Base-by-base conservation (phyloP, 2,888 invertebrate genomes). In the Chrysolina oricalcia region DNA sequence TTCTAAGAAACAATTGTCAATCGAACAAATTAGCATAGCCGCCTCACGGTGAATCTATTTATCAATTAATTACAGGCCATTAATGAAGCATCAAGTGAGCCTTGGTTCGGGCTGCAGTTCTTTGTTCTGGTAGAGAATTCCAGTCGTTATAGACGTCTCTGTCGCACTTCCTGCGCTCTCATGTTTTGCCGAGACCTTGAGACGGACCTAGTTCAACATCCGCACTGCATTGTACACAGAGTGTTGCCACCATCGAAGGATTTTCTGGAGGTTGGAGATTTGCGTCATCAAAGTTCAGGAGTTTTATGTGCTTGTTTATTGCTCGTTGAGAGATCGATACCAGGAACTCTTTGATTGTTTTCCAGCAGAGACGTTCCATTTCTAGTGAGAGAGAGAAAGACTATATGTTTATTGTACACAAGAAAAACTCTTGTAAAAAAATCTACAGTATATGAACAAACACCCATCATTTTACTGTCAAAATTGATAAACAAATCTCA, bases 141-240 rank as follows among this genome's bases (percentile, higher is more conserved):
- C 75, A 74, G 72, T 70, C 74, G 62, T 13, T n/a, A 63, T 71
- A 23, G 74, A 70, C 72, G 79, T 84, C 84, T 84, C 83, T 83
- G 83, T 85, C 84, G 80, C 80, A 80, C 85, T 85, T 85, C 85
- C 86, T 85, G 85, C 84, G 27, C 82, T 83, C 84, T 84, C 85
- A 83, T 84, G 84, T 78, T 81, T 79, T 73, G 81, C 70, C 78
- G 82, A 87, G 88, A 86, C 88, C 88, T 88, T 88, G 88, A 88
- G 88, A 88, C 88, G 86, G 87, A 88, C 89, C 88, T 89, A 88
- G 88, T 89, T 89, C 89, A 89, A 89, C 87, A 89, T 89, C 89
- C 89, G 88, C 85, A 70, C 71, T 50, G 50, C 53, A 43, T 53
- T 53, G 68, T 53, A 59, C 59, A 59, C 59, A 59, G 59, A 59